Evolutionary conservation across 2,797 vertebrate species (phyloP).

Genomic region (Parotocinclus haroldoi): DNA sequence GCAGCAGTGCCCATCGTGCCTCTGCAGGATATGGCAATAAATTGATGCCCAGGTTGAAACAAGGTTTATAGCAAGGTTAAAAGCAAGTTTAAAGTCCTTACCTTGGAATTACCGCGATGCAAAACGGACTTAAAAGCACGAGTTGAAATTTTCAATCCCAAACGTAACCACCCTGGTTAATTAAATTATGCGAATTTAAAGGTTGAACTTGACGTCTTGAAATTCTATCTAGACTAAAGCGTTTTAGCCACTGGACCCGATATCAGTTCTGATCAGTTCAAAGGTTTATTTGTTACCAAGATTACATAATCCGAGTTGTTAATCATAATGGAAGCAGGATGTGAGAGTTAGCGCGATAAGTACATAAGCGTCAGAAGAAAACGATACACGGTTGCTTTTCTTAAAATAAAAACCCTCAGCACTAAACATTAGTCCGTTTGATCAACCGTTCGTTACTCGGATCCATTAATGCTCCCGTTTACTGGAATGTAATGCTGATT

Average conservation of each 20-base stretch:
- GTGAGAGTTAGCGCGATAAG: background rate
- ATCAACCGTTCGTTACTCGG: background rate
- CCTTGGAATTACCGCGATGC: background rate
- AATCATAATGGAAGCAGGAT: too few relatives aligned
- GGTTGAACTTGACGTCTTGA: background rate
- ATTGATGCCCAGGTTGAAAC: too few relatives aligned
- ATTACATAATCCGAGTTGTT: background rate
- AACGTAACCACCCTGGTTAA: too few relatives aligned
- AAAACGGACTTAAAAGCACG: background rate
- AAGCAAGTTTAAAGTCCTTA: background rate
- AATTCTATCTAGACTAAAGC: too few relatives aligned
- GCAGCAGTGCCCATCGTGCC: too few relatives aligned
- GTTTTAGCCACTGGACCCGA: too few relatives aligned
- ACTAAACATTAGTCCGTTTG: too few relatives aligned
- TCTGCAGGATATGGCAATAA: too few relatives aligned
- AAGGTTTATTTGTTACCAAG: conserved; percentile 2
- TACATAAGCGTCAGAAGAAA: conserved; percentile 1
- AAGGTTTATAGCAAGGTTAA: background rate
- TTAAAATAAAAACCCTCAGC: too few relatives aligned
- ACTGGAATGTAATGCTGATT: background rate
- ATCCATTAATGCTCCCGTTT: background rate
- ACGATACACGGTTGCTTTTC: background rate
- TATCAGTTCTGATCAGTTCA: conserved; percentile 3
- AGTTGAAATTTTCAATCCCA: too few relatives aligned
- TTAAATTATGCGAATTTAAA: too few relatives aligned